A percentile compares a stretch with the other conserved stretches of the same genome.
These are phyloP conservation scores for Oedothorax gibbosus DNA, from an alignment of 1,140 invertebrate species.

Conservation along the genomic window DNA sequence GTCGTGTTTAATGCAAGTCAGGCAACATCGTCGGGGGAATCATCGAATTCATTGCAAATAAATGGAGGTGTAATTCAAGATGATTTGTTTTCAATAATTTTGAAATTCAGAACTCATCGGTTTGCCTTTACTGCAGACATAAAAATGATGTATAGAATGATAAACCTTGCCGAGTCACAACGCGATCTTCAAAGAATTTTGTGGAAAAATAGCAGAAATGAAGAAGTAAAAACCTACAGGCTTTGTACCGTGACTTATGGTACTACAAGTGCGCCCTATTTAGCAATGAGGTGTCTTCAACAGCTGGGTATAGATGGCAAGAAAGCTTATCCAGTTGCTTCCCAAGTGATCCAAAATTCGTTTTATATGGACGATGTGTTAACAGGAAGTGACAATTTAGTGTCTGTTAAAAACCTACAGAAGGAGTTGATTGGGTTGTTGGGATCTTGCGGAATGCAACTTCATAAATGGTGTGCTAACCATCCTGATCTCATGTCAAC, in stretches of 20 bases:
- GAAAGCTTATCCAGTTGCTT: conserved; percentile 59
- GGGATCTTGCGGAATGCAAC: conserved; percentile 61
- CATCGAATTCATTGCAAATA: conserved; percentile 2
- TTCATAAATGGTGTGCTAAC: conserved; percentile 62
- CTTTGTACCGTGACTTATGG: conserved; percentile 67
- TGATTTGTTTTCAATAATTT: conserved; percentile 11
- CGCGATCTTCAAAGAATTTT: conserved; percentile 67
- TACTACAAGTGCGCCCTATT: conserved; percentile 65
- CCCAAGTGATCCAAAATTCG: conserved; percentile 16
- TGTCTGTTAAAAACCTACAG: conserved; percentile 56
- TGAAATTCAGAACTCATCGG: background rate
- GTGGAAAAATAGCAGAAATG: conserved; percentile 65
- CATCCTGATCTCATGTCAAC: background rate
- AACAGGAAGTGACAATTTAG: conserved; percentile 49
- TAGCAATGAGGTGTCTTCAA: conserved; percentile 64
- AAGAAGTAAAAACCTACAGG: conserved; percentile 65
- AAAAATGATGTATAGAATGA: conserved; percentile 15
- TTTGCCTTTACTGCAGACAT: conserved; percentile 31
- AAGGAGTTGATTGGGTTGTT: conserved; percentile 46
- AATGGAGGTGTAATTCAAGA: background rate
- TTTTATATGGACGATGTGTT: conserved; percentile 65
- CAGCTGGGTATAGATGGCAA: conserved; percentile 64
- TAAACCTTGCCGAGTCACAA: background rate
- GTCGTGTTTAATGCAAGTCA: conserved; percentile 52
- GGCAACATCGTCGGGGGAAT: background rate